These are phyloP conservation scores for Montipora sp. DNA, from an alignment of 64 coral and sea anemone genomes.

Conservation along the genomic window DNA sequence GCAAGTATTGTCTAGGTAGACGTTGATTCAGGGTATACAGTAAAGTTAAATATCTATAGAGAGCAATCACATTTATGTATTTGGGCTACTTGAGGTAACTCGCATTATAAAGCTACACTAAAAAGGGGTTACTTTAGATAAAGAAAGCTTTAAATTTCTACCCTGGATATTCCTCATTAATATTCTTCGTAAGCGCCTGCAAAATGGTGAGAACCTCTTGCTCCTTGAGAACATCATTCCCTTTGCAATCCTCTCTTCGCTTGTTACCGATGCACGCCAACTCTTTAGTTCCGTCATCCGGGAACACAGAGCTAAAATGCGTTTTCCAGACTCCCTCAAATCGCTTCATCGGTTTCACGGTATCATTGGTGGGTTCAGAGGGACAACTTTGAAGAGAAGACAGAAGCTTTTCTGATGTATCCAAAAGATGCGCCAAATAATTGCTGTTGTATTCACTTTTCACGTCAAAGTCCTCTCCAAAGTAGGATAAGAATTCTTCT, in stretches of 20 bases:
- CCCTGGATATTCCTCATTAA: slow-evolving; percentile 49
- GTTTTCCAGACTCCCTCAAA: slow-evolving; percentile 80
- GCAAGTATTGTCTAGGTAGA: too few species aligned
- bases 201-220: slow-evolving; percentile 44
- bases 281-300: slow-evolving; percentile 63
- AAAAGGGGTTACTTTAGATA: neutral
- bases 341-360: slow-evolving; percentile 40
- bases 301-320: slow-evolving; percentile 78
- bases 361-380: slow-evolving; percentile 34
- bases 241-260: slow-evolving; percentile 59
- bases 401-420: slow-evolving; percentile 8
- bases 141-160: neutral
- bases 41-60: too few species aligned
- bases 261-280: slow-evolving; percentile 66
- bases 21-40: too few species aligned
- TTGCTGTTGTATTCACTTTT: neutral
- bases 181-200: slow-evolving; percentile 25
- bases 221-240: slow-evolving; percentile 55
- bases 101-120: neutral
- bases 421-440: neutral
- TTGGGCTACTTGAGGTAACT: too few species aligned
- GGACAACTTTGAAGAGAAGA: slow-evolving; percentile 14
- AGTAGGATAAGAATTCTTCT: neutral
- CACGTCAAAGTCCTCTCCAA: slow-evolving; percentile 21
- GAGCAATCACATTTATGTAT: too few species aligned